Conservation (phyloP, 2,888 invertebrate genomes). For the Pyrrhosoma nymphula region DNA sequence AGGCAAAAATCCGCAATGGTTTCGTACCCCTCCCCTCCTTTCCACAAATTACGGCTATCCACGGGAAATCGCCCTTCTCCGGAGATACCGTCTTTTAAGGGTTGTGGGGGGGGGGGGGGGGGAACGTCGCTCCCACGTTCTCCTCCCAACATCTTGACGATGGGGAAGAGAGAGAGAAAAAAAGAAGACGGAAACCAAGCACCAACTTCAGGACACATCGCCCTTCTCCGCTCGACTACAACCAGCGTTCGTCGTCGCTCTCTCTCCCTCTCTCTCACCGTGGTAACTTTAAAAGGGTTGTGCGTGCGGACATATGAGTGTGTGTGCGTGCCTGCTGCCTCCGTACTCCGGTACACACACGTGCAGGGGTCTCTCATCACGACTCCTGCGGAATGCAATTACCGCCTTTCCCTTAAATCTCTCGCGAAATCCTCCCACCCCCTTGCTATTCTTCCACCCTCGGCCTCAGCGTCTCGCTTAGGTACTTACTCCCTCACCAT, state of each 20-base stretch:
- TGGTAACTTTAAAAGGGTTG: slow-evolving; percentile 28
- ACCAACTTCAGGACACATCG: neutral
- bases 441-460: neutral
- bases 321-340: slow-evolving; percentile 10
- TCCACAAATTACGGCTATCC: slow-evolving; percentile 44
- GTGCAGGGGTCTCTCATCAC: slow-evolving; percentile 53
- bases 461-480: neutral
- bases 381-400: slow-evolving; percentile 61
- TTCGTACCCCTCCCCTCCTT: neutral
- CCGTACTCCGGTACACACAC: slow-evolving; percentile 31
- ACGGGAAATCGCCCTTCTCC: slow-evolving; percentile 2
- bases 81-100: neutral
- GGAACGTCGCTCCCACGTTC: slow-evolving; percentile 43
- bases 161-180: neutral
- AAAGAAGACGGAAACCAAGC: no score
- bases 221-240: neutral
- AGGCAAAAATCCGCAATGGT: neutral
- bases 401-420: slow-evolving; percentile 60
- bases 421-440: neutral
- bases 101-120: neutral
- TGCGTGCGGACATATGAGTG: neutral
- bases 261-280: neutral
- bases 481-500: neutral
- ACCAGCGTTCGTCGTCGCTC: neutral
- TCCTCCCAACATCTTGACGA: neutral